phyloP scores from a whole-genome alignment of 2,113 vertebrate species.

The Pipa parva region DNA sequence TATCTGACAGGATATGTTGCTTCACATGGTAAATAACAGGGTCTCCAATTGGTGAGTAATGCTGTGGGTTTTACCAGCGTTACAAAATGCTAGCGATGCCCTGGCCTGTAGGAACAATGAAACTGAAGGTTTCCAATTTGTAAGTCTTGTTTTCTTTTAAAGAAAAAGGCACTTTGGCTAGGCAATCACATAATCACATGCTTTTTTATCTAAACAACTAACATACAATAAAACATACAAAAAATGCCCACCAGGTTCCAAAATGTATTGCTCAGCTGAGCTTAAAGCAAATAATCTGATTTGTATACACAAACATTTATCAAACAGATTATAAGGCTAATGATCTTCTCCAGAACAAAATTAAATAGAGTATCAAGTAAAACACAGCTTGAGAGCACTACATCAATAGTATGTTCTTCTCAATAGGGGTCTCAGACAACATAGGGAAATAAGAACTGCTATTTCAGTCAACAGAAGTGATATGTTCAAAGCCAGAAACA shows the following conservation, averaged over 20 bases:
- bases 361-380: conserved; percentile 17
- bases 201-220: too few relatives aligned
- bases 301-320: conserved; percentile 5
- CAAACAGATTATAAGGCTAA: background rate
- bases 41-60: too few relatives aligned
- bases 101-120: too few relatives aligned
- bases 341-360: conserved; percentile 17
- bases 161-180: too few relatives aligned
- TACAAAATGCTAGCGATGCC: too few relatives aligned
- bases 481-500: background rate
- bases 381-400: conserved; percentile 16
- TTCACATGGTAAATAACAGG: too few relatives aligned
- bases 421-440: conserved; percentile 1
- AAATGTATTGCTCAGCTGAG: background rate
- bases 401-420: conserved; percentile 14
- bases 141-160: too few relatives aligned
- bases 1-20: too few relatives aligned
- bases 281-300: background rate
- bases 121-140: too few relatives aligned
- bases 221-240: background rate
- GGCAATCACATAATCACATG: too few relatives aligned
- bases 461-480: conserved; percentile 2
- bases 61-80: too few relatives aligned
- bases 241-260: background rate
- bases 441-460: background rate